Conservation (phyloP, 2,113 vertebrate genomes). For the Indri indri region DNA sequence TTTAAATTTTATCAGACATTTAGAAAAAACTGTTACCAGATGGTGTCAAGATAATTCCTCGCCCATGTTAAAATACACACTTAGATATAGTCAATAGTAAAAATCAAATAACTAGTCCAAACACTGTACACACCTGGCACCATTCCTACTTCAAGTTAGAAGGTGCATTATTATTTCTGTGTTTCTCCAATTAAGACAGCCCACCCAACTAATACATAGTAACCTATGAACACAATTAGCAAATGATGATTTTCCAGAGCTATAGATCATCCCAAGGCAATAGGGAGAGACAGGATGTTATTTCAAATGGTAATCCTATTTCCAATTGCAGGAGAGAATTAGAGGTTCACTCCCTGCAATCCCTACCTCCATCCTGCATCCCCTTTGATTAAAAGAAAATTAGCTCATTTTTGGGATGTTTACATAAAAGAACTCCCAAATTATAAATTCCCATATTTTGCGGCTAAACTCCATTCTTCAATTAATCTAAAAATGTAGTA, state of each 20-base stretch:
- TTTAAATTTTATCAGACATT: constrained; percentile 88
- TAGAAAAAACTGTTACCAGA: constrained; percentile 85
- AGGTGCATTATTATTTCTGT: neutral
- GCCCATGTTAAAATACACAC: constrained; percentile 68
- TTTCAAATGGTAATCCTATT: neutral
- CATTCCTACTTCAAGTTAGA: neutral
- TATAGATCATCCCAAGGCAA: neutral
- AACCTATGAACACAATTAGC: neutral
- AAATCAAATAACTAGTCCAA: constrained; percentile 56
- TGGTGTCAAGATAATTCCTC: constrained; percentile 81
- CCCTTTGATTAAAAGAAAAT: neutral
- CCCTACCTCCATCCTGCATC: neutral
- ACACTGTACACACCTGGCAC: constrained; percentile 7
- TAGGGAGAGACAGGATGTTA: neutral
- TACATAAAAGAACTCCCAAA: neutral
- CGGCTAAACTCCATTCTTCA: constrained; percentile 21
- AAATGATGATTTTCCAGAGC: constrained; percentile 27
- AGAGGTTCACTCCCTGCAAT: neutral
- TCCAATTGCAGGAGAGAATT: neutral
- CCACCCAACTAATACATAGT: neutral
- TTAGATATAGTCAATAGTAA: constrained; percentile 59
- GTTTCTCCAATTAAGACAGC: neutral
- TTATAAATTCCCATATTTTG: neutral
- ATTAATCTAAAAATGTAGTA: neutral
- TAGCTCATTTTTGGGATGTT: neutral